These are phyloP conservation scores for Drosophila albomicans DNA, from an alignment of 1,140 invertebrate species.

Conservation along the genomic window DNA sequence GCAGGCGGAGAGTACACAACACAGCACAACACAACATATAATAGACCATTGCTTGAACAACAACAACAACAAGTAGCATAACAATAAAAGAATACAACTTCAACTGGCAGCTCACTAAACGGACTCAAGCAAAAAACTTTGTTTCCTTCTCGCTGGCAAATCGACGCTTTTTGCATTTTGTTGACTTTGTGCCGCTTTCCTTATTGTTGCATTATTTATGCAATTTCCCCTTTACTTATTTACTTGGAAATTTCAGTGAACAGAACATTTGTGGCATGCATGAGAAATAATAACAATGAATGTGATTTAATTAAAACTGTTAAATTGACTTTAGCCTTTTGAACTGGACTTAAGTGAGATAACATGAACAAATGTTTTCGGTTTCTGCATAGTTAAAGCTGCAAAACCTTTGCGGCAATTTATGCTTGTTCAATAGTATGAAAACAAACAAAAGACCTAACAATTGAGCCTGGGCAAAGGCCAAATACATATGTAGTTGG, in stretches of 20 bases:
- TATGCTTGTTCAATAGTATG: conserved; percentile 14
- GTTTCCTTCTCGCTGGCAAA: conserved; percentile 38
- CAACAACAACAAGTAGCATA: conserved; percentile 10
- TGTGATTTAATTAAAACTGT: conserved; percentile 54
- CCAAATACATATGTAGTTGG: not conserved
- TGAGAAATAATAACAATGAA: conserved; percentile 29
- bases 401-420: conserved; percentile 17
- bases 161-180: conserved; percentile 33
- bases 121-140: conserved; percentile 31
- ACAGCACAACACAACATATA: conserved; percentile 47
- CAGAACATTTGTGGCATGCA: not conserved
- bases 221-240: conserved; percentile 28
- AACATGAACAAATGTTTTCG: not conserved
- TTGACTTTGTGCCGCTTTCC: conserved; percentile 46
- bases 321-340: conserved; percentile 31
- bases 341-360: not conserved
- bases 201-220: conserved; percentile 27
- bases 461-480: not conserved
- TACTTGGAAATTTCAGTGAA: conserved; percentile 12
- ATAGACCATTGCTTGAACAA: conserved; percentile 44
- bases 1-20: conserved; percentile 6
- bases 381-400: not conserved
- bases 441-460: not conserved
- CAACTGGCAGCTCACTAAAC: conserved; percentile 6
- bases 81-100: conserved; percentile 6